Base-by-base conservation (phyloP, 2,888 invertebrate genomes). In the Drosophila formosana region DNA sequence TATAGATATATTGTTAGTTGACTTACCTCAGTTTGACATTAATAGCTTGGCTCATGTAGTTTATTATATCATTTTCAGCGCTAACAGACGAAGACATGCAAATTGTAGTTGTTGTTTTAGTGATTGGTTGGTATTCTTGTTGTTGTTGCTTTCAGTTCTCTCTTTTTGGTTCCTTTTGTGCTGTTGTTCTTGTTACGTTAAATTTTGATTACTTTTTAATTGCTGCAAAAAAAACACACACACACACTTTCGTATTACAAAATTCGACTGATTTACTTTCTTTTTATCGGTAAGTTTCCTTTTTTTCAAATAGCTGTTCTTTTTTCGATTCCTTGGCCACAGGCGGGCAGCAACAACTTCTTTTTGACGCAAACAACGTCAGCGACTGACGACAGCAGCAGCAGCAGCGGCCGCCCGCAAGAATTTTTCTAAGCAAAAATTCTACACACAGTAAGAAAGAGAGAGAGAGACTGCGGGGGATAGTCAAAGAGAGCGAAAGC, bases 21-120 rank as follows among this genome's bases (percentile, higher is more conserved):
- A 84, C 90, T 91, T 78, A 91, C 91, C 90, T 91, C 90, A 84
- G 82, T 90, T 89, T 90, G 80, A 80, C 88, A 85, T 87, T 83
- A 84, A 80, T 79, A 66, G 63, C 76, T 76, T 81, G 82, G 82
- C 85, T 90, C 90, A 90, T 91, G 86, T 83, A 91, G 82, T 82
- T 82, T 81, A 79, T 89, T 90, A 90, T 81, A 77, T 77, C 91
- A 91, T 91, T 77, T 85, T 87, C 80, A 73, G 78, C 79, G 80
- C 80, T 83, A 80, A 69, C 77, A 76, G 83, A 82, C 74, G 90
- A 88, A 85, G 82, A 83, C 90, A 91, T 90, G 82, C 90, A 91
- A 89, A 80, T 80, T 75, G 60, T 18, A 18, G 18, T 72, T 73
- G 52, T 66, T 67, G 43, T 43, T 41, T 41, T 62, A 39, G 46